Base-by-base conservation (phyloP, 2,797 vertebrate genomes). In the Chaetodon trifasciatus region DNA sequence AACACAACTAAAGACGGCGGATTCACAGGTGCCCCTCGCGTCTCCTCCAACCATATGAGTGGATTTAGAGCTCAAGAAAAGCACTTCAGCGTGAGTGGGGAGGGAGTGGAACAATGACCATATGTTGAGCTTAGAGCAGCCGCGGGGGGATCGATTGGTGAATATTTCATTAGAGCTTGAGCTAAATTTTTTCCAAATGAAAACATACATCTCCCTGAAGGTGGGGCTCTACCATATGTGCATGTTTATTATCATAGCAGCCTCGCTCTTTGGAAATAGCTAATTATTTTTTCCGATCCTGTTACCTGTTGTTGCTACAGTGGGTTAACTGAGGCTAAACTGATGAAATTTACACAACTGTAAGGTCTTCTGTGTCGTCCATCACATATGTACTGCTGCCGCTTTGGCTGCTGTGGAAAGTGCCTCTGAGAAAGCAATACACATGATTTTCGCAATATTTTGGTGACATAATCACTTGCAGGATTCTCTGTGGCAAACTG, bases 111-210 rank as follows among this genome's bases (percentile, higher is more conserved):
- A 93, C 92, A 93, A 93, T 92, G 93, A 90, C 91, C 93, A 94
- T 94, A 93, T 93, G 92, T 84, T 13, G 84, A 83, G 91, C 89
- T 81, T 61, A 83, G 87, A 76, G 78, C 73, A 88, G 88, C 89
- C 88, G 67, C 80, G 28, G 82, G 89, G 91, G 86, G 81, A 88
- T 85, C 47, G 62, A 89, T 80, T 67, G 86, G 79, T 93, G 89
- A 93, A 93, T 92, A 92, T 94, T 95, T 93, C 87, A 94, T 93
- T 79, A 91, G 88, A 58, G 84, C 84, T 61, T 75, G 82, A 89
- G 86, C 89, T 91, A 89, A 94, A 94, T 93, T 92, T 75, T 87
- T 86, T 89, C 79, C 79, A 91, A 91, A 90, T 90, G 81, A 92
- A 95, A 93, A 91, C 90, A 86, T 93, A 91, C 87, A 88, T 86